phyloP scores from a whole-genome alignment of 2,113 vertebrate species.

The Amphilophus citrinellus region DNA sequence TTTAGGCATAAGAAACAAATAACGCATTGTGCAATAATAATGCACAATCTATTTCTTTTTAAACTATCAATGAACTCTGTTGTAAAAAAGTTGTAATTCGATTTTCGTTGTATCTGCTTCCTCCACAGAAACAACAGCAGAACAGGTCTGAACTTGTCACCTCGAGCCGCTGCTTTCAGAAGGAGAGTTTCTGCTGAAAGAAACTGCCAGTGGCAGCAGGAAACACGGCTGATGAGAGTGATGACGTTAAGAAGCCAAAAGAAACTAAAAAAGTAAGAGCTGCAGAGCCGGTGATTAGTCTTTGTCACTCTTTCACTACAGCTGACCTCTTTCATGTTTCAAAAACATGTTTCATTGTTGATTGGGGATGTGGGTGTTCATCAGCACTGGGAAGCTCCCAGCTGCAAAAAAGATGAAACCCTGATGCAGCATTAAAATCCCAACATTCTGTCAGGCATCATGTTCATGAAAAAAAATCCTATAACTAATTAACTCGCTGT shows the following conservation, averaged over 20 bases:
- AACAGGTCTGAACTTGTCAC: conserved; percentile 5
- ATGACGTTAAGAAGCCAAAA: not conserved
- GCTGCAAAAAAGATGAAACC: not conserved
- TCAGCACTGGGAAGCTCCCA: not conserved
- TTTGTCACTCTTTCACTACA: not conserved
- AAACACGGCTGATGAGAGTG: conserved; percentile 4
- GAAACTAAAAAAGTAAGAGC: not conserved
- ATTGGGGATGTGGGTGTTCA: not conserved
- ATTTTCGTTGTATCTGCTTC: not conserved
- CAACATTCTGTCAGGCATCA: not conserved
- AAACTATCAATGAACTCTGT: not conserved
- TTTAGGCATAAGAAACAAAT: not conserved
- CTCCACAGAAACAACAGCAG: not conserved
- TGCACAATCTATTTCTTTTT: not conserved
- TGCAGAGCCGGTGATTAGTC: not conserved
- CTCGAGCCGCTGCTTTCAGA: not conserved
- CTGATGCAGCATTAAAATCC: not conserved
- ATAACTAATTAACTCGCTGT: not conserved
- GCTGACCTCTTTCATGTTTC: not conserved
- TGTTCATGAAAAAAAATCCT: not conserved
- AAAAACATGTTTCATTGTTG: not conserved
- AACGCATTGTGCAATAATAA: not conserved
- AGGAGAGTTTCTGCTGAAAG: not conserved
- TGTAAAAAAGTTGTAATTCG: not conserved
- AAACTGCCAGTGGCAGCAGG: conserved; percentile 12